Evolutionary conservation across 1,140 invertebrate species (phyloP), one percentile per base, ranked within the genome.

Genomic region (Drosophila ananassae): DNA sequence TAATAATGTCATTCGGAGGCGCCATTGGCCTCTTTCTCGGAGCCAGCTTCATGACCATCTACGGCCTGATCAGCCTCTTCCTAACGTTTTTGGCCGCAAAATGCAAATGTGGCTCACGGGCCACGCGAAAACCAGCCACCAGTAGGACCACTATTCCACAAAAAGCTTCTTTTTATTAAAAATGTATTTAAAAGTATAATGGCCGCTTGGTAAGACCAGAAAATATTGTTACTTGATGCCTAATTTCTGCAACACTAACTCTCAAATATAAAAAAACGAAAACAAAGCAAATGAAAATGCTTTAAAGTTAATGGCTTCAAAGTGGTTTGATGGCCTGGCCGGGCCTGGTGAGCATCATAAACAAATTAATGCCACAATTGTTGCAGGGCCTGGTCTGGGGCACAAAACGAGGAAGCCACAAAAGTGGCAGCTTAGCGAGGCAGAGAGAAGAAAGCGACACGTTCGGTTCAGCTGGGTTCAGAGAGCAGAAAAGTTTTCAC

Each of bases 1-100:
- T 91, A 54, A 75, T 91, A 22, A 79, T 91, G 73, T 91, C 90
- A 1, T 80, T 91, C 48, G 90, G 90, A 13, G 90, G 90, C 9
- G 90, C 90, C 7, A 89, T 90, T 56, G 79, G 89, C 22, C 69
- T 91, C 7, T 91, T 91, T 74, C 67, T 91, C 6, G 90, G 90
- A 34, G 90, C 90, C 48, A 91, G 90, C 58, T 91, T 91, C 64
- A 89, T 91, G 73, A 91, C 79, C 51, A 51, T 84, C 22, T 81
- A 83, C 50, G 84, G 81, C 1, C 24, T 91, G 17, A 30, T 84
- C 9, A 76, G 87, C 51, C 21, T 91, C 22, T 47, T 63, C 0
- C 7, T 82, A 2, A 64, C 76, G 53, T 79, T 73, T 54, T 2
- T 89, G 9, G 48, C 62, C 50, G 48, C 66, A 17, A 66, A 73